Evolutionary conservation across 1,140 invertebrate species (phyloP), one percentile per base, ranked within the genome.

Genomic region (Stegodyphus dumicola): DNA sequence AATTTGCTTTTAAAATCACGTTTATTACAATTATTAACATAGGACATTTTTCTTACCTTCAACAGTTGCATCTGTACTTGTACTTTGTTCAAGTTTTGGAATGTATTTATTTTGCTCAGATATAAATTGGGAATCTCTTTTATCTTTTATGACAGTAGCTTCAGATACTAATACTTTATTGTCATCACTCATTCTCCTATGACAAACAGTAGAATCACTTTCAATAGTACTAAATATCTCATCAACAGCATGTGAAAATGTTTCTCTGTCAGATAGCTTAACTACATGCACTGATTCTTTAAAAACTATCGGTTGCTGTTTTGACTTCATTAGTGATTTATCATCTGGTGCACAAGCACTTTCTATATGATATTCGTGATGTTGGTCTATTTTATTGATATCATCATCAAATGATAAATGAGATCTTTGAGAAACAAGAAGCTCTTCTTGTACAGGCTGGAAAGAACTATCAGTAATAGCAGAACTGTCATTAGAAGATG

Each of bases 21-120:
- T 33, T 33, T 33, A 33, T 33, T 1, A 33, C 3, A 33, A 33
- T 33, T 33, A 33, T 33, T 33, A 33, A 33, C 33, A 33, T 33
- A 33, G 33, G 33, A 33, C 33, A 33, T 60, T 67, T n/a, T 7
- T 67, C 71, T 74, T 74, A 74, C 71, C 71, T 74, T 74, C 71
- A 53, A 74, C 17, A 54, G 49, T 67, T 17, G 65, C n/a, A 17
- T 53, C 51, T 15, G 71, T 49, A 53, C 71, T 49, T 15, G 10
- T 7, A 74, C 49, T 74, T 74, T 74, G 71, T 54, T 74, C 71
- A 53, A 74, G 71, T 54, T 74, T 74, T 53, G 71, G 49, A 7
- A 6, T 17, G 7, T n/a, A 13, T 13, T 17, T 74, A 53, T 67
- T 13, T 9, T 52, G 51, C 6, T 74, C 71, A 11, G 71, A 74